Conservation (phyloP, 2,113 vertebrate genomes). For the Myanophis thanlyinensis region DNA sequence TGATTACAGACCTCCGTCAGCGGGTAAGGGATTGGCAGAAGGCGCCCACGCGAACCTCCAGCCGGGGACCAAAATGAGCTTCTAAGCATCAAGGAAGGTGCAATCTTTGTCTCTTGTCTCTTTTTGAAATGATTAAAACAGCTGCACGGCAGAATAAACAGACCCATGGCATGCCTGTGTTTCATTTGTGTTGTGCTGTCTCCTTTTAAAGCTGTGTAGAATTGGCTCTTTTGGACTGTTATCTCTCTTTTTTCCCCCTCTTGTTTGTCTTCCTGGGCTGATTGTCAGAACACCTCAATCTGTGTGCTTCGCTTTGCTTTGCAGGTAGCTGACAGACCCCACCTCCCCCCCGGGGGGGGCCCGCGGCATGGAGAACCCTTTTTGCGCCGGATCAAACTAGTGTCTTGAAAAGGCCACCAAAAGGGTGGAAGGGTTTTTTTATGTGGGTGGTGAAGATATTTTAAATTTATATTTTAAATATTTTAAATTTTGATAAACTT, state of each 20-base stretch:
- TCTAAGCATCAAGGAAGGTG: constrained; percentile 56
- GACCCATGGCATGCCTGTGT: constrained; percentile 65
- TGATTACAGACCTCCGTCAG: constrained; percentile 81
- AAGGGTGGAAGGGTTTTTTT: background rate
- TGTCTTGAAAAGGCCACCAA: background rate
- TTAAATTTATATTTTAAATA: no score
- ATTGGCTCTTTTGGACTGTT: background rate
- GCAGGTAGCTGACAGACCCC: background rate
- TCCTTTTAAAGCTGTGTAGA: background rate
- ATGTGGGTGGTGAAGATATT: background rate
- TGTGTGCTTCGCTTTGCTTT: constrained; percentile 42
- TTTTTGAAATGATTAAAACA: constrained; percentile 72
- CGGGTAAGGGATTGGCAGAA: constrained; percentile 82
- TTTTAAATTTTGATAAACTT: no score
- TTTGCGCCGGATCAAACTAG: background rate
- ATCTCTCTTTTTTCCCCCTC: background rate
- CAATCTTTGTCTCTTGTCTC: constrained; percentile 56
- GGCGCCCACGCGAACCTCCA: constrained; percentile 24
- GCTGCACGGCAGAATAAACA: constrained; percentile 71
- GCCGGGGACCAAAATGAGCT: constrained; percentile 50
- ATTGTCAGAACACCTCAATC: background rate
- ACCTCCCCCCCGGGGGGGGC: background rate
- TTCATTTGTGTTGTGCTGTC: background rate
- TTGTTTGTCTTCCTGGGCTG: background rate
- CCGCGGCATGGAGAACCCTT: background rate